Percentiles rank a stretch among this genome's conserved stretches.
phyloP scores from a whole-genome alignment of 2,888 invertebrate genomes.

The Eurytoma californica region DNA sequence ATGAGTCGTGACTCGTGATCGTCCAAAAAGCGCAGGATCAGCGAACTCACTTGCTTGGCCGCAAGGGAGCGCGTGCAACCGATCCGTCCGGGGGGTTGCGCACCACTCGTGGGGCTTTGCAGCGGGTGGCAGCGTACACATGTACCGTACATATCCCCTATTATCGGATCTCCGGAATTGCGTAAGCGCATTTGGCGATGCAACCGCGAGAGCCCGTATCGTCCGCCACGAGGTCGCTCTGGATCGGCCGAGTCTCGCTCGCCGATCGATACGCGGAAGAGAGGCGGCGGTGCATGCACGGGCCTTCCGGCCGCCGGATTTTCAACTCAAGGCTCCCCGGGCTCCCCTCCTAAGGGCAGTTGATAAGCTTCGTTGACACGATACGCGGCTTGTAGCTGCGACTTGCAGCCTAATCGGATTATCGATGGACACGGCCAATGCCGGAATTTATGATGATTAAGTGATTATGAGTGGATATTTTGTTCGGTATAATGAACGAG shows the following conservation, averaged over 20 bases:
- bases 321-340: background rate
- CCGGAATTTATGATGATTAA: no score
- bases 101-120: slow-evolving; percentile 39
- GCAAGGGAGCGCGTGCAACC: no score
- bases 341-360: background rate
- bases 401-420: no score
- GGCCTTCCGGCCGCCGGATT: background rate
- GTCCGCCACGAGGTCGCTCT: slow-evolving; percentile 12
- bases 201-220: background rate
- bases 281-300: background rate
- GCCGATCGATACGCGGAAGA: no score
- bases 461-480: no score
- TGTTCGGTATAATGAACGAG: background rate
- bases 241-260: background rate
- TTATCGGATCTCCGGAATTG: slow-evolving; percentile 64
- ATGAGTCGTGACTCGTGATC: no score
- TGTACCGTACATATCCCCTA: slow-evolving; percentile 57
- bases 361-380: slow-evolving; percentile 31
- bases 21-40: no score
- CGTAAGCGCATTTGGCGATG: slow-evolving; percentile 56
- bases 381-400: no score
- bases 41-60: no score
- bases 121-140: slow-evolving; percentile 8
- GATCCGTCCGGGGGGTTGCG: no score
- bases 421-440: no score